Conservation (phyloP, 2,888 invertebrate genomes). For the Campaea margaritaria region DNA sequence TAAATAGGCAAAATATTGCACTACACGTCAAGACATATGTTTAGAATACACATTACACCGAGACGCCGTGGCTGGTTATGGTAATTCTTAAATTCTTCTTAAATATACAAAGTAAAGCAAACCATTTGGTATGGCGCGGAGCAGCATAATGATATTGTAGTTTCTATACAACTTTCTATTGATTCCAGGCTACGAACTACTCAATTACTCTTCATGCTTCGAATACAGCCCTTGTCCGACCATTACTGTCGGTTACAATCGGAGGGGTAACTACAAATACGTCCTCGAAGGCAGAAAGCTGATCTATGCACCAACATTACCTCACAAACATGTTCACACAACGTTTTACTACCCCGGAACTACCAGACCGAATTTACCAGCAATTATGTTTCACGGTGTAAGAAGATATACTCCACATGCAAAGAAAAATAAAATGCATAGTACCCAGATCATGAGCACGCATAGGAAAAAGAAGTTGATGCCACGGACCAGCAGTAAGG, state of each 20-base stretch:
- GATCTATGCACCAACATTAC: constrained; percentile 37
- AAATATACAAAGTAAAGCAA: too few relatives aligned
- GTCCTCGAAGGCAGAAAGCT: constrained; percentile 43
- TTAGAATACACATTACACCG: too few relatives aligned
- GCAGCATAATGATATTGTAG: too few relatives aligned
- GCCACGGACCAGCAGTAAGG: neutral
- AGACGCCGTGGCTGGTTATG: too few relatives aligned
- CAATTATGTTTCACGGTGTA: constrained; percentile 12
- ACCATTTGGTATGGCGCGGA: too few relatives aligned
- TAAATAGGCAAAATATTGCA: too few relatives aligned
- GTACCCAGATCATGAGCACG: too few relatives aligned
- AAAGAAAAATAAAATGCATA: neutral
- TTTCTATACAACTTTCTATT: too few relatives aligned
- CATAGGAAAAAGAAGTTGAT: neutral
- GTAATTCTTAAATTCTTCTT: neutral
- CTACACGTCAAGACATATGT: too few relatives aligned
- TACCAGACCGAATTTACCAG: constrained; percentile 9
- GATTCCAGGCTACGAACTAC: constrained; percentile 54
- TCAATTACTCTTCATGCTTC: constrained; percentile 61
- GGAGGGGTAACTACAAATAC: constrained; percentile 48
- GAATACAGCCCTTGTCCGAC: constrained; percentile 40
- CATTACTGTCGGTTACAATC: constrained; percentile 32
- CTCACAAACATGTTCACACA: neutral
- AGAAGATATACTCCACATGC: constrained; percentile 12
- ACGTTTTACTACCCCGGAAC: neutral